Evolutionary conservation across 2,888 invertebrate genomes (phyloP), one percentile per base, ranked within the genome.

Genomic region (Stenotaenia linearis): DNA sequence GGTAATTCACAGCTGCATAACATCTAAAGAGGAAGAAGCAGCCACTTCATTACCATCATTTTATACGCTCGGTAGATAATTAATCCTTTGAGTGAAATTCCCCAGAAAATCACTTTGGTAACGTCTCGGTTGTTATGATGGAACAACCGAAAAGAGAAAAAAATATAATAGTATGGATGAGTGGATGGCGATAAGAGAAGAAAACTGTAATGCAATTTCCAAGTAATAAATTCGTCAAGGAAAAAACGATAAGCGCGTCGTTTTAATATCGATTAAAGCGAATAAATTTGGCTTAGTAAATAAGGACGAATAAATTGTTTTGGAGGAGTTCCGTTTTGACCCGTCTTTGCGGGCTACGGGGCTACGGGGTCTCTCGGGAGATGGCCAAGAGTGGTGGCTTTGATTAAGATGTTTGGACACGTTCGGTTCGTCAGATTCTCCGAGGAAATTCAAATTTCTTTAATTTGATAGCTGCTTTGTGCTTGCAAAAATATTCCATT

Each of bases 41-140:
- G 69, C 69, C 69, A 69, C 69, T 69, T 69, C 69, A 69, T 69
- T 69, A 69, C 69, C 69, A 69, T 69, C 69, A 69, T 69, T 69
- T 69, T 69, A 69, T 69, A 69, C 69, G 69, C 69, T 69, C n/a
- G 69, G 69, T 28, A 69, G 69, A 69, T 69, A 69, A 69, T 69
- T 69, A 69, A 69, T 69, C 69, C 69, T 69, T 69, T 69, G 69
- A 69, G 69, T 69, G 69, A 69, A 69, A 69, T 69, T 69, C 69
- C 69, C 69, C 69, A 69, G 69, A 69, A 69, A 69, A 69, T 69
- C 69, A 69, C 69, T 69, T 69, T 28, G 69, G 69, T 69, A 69
- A 69, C 69, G 69, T 69, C 69, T 69, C 25, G 25, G 69, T 69
- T 69, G 69, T 69, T 69, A 69, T 69, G 69, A 69, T 69, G 69